A percentile compares a stretch with the other conserved stretches of the same genome.
Evolutionary conservation across 2,888 invertebrate species (phyloP).

Genomic region (Lumbricus terrestris): DNA sequence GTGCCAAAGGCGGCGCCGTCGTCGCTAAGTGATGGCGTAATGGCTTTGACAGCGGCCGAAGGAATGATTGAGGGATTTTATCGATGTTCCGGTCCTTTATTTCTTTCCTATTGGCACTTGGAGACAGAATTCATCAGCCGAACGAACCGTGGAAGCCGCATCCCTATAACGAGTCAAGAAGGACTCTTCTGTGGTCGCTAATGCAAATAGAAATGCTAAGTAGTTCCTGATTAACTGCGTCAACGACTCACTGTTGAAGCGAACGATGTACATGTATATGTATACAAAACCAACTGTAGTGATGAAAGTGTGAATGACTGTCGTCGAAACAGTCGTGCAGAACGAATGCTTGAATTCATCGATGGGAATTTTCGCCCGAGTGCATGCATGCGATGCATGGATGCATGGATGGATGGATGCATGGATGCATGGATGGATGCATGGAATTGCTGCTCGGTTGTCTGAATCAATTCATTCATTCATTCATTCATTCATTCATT

Average conservation of each 20-base stretch:
- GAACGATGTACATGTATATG: not conserved
- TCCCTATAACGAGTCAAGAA: slow-evolving; percentile 3
- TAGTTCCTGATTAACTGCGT: not conserved
- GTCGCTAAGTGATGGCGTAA: not conserved
- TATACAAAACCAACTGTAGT: not conserved
- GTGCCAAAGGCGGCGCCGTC: not conserved
- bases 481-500: no score
- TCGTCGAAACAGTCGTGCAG: no score
- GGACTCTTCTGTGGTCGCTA: not conserved
- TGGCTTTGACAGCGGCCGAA: not conserved
- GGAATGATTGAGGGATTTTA: not conserved
- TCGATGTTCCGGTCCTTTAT: not conserved
- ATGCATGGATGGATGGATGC: no score
- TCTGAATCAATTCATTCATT: no score
- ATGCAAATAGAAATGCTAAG: not conserved
- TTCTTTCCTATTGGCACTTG: not conserved
- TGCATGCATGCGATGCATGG: no score
- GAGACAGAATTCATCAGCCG: not conserved
- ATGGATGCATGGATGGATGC: no score
- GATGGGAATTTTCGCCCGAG: not conserved
- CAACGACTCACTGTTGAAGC: not conserved
- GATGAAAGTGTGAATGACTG: not conserved
- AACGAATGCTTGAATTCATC: not conserved
- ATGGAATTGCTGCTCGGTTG: no score
- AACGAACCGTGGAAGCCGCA: not conserved